Base-by-base conservation (phyloP, 2,888 invertebrate species). In the Lasioglossum malachurum region DNA sequence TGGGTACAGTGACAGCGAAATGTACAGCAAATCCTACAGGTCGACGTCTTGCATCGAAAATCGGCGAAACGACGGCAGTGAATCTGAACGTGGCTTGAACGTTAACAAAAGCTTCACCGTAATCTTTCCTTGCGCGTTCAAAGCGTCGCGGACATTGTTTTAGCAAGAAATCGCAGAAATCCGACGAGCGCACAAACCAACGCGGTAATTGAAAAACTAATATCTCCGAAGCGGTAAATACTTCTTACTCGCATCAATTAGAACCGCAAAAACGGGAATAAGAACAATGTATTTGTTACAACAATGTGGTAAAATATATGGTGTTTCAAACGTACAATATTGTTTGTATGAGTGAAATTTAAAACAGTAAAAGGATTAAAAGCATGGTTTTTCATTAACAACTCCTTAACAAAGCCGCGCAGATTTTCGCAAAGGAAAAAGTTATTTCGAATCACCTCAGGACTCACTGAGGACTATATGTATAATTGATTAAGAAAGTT, bases 1-100 rank as follows among this genome's bases (percentile, higher is more conserved):
- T 38, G 77, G 88, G 10, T 80, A 78, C 75, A 90, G 90, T 60
- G 90, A 89, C 78, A 89, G 88, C 23, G 86, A 85, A 35, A 84
- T 90, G 64, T 89, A 80, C 73, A 80, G 64, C 16, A 75, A 77
- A 72, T 38, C 57, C 35, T 80, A 81, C 27, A 79, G 76, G 53
- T 69, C 75, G 0, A 14, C 75, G 4, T 41, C n/a, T 12, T 49
- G 16, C 31, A 8, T 14, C 4, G 74, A 78, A 16, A 44, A 79
- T 69, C 23, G 35, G 4, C 64, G 35, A 38, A 53, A 46, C 19
- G 4, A 5, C 7, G 44, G 31, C 53, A 60, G 44, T 38, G 27
- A 46, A 60, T 76, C 73, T 16, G 41, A 71, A 12, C 38, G 53
- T 44, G 74, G 78, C 41, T 41, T 71, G 64, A 71, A 44, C 14